Evolutionary conservation across 2,113 vertebrate genomes (phyloP), one percentile per base, ranked within the genome.

Genomic region (Melanostigma gelatinosum): DNA sequence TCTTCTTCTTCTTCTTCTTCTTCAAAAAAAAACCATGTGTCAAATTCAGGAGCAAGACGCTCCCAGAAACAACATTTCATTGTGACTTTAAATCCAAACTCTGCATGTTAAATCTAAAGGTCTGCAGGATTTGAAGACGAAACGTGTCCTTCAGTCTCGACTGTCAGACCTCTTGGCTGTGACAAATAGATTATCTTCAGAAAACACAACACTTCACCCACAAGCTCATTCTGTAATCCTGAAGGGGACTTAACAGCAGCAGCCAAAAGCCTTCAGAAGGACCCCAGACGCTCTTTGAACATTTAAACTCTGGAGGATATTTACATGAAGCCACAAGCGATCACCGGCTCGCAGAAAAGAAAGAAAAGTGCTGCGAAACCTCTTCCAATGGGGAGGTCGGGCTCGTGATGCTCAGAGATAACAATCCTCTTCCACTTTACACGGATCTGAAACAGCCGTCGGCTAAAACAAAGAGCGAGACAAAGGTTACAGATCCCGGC

Each of bases 71-170:
- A 11, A 29, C 6, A 12, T 68, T 65, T 85, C 44, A 77, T 58
- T 75, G 13, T 82, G 79, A 75, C 78, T 79, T 85, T 48, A 77
- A 79, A 81, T 66, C 15, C 38, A 79, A 46, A 76, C 29, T 62
- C 1, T 29, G 7, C 24, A 20, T n/a, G 32, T 63, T 20, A 65
- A 74, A 34, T 34, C 12, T 11, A 22, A 6, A 34, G 34, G 48
- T 8, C 34, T 52, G 42, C 34, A 20, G 20, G 0, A 4, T n/a
- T 16, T 11, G 58, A 55, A 81, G 50, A 82, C 66, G 79, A 9
- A 57, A 8, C 46, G 22, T 22, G 24, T 66, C 38, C 40, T 38
- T 36, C 38, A 18, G 29, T 64, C 58, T 44, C 0, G 15, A 72
- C 69, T 60, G 70, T 80, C 76, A 46, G 52, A 77, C 72, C 52